Evolutionary conservation across 2,888 invertebrate genomes (phyloP).

Genomic region (Oscheius myriophilus): DNA sequence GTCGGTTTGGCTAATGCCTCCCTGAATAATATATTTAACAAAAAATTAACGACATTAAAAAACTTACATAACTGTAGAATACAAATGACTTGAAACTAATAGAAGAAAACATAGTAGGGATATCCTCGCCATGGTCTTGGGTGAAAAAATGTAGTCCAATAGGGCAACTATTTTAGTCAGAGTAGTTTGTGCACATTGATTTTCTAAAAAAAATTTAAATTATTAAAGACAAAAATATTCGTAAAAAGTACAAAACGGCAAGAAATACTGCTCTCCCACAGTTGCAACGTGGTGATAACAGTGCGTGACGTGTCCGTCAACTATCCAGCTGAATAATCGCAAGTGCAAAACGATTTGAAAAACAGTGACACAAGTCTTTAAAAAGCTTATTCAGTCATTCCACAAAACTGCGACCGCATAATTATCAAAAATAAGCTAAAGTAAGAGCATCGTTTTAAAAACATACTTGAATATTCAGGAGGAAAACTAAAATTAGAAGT

Average conservation of each 20-base stretch:
- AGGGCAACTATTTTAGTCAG: constrained; percentile 13
- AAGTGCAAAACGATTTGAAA: too few species aligned
- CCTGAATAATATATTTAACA: constrained; percentile 1
- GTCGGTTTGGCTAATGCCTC: constrained; percentile 24
- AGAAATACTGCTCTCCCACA: neutral
- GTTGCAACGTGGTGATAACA: constrained; percentile 20
- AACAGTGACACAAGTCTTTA: too few species aligned
- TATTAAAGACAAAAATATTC: neutral
- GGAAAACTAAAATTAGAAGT: too few species aligned
- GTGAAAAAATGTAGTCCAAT: constrained; percentile 21
- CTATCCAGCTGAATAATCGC: constrained; percentile 16
- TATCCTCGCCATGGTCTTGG: constrained; percentile 18
- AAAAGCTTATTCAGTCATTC: too few species aligned
- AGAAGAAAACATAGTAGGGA: constrained; percentile 1
- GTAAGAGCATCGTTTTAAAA: too few species aligned
- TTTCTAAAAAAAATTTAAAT: constrained; percentile 1
- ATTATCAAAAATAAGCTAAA: too few species aligned
- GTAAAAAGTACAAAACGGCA: too few species aligned
- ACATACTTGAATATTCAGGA: too few species aligned
- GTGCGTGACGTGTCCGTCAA: constrained; percentile 22
- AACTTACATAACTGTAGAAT: constrained; percentile 15
- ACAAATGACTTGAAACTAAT: neutral
- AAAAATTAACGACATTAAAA: neutral
- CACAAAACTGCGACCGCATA: too few species aligned
- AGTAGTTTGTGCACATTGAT: neutral